Evolutionary conservation across 2,113 vertebrate genomes (phyloP).

Genomic region (Vimba vimba): DNA sequence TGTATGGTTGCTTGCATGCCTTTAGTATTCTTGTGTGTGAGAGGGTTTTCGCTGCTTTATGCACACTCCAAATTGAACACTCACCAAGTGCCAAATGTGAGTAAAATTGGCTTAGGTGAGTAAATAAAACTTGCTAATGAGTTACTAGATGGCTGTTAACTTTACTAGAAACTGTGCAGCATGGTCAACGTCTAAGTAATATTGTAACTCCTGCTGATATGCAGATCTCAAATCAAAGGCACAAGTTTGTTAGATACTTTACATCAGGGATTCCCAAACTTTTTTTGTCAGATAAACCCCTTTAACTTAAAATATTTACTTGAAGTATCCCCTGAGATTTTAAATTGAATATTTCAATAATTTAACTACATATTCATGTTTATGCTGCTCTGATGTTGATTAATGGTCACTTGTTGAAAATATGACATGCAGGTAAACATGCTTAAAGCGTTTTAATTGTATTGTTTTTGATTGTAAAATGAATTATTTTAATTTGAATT

Average conservation of each 20-base stretch:
- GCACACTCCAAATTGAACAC: background rate
- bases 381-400: no score
- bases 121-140: constrained; percentile 14
- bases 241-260: background rate
- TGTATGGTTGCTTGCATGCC: constrained; percentile 19
- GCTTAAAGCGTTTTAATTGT: background rate
- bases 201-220: no score
- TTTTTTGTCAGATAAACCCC: no score
- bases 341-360: no score
- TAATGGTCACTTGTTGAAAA: no score
- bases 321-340: background rate
- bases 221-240: background rate
- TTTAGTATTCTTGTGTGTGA: background rate
- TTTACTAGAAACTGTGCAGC: background rate
- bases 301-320: background rate
- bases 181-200: constrained; percentile 3
- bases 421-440: no score
- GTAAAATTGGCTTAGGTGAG: constrained; percentile 13
- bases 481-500: no score
- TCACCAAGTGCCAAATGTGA: constrained; percentile 18
- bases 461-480: background rate
- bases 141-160: background rate
- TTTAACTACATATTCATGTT: no score
- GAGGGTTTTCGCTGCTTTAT: constrained; percentile 13
- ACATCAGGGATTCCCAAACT: no score